Evolutionary conservation across 2,888 invertebrate species (phyloP), one percentile per base, ranked within the genome.

Genomic region (Thumatha senex): DNA sequence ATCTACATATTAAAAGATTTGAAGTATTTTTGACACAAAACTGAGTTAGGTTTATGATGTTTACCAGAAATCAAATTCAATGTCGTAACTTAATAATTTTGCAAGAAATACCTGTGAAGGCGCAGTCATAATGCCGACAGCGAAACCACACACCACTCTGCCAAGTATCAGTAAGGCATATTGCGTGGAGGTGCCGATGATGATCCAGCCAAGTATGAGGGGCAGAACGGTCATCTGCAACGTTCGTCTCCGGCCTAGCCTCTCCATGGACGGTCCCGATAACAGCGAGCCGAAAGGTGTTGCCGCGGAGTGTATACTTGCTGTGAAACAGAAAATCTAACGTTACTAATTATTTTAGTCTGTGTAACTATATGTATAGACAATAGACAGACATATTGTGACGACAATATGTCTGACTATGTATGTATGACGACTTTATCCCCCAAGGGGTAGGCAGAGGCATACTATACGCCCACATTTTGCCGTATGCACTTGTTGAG

Each of bases 261-360:
- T 90, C 67, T 96, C 96, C 87, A 95, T 94, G 44, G 95, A 80
- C 0, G 95, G 93, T 0, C 96, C 96, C 0, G 96, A 95, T 33
- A 95, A 64, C 68, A 96, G 83, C 0, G 96, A 94, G 0, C 96
- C 96, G 0, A 96, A 72, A 0, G 96, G 96, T 0, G 96, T 95
- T 0, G 96, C 95, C 48, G 95, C 93, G 29, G 96, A 96, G 74
- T 96, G 96, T 10, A 96, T 93, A 67, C 96, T 95, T 3, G 96
- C 96, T 96, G 86, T 18, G 59, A 43, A 31, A 59, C 57, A 44
- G 44, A 49, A 35, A 40, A 15, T 0, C 13, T 14, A 33, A 7
- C 9, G 12, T 39, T 24, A 39, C 18, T 5, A 24, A 4, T 4
- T 5, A 24, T 2, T 4, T 24, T 24, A n/a, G n/a, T n/a, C n/a